Conservation (phyloP, 1,140 invertebrate genomes). For the Nasonia vitripennis region DNA sequence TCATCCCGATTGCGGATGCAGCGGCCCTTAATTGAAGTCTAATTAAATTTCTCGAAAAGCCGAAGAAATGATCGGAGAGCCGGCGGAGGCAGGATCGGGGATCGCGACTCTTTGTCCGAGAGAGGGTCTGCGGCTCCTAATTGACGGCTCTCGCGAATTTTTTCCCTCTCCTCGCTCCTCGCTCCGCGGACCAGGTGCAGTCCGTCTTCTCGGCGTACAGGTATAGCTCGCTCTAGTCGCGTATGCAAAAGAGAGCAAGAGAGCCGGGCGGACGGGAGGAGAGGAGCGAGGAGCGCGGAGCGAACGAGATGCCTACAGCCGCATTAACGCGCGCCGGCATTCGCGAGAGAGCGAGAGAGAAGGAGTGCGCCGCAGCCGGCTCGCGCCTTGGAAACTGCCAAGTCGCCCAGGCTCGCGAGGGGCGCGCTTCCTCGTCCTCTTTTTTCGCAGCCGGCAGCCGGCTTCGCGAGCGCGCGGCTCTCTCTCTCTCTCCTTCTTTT, state of each 20-base stretch:
- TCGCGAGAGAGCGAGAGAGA: slow-evolving; percentile 16
- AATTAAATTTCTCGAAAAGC: slow-evolving; percentile 46
- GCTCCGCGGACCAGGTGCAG: slow-evolving; percentile 42
- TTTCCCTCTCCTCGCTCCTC: slow-evolving; percentile 49
- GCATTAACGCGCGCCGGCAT: slow-evolving; percentile 58
- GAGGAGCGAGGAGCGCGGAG: background rate
- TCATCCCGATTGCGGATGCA: too few relatives aligned
- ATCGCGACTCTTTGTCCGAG: slow-evolving; percentile 47
- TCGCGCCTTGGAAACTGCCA: slow-evolving; percentile 53
- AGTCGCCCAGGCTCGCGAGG: slow-evolving; percentile 38
- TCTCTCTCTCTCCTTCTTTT: background rate
- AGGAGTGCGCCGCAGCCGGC: slow-evolving; percentile 24
- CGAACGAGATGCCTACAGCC: slow-evolving; percentile 59
- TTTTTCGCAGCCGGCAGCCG: background rate
- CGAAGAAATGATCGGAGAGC: background rate
- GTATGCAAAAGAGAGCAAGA: slow-evolving; percentile 61
- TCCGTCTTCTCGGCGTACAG: background rate
- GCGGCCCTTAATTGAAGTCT: slow-evolving; percentile 6
- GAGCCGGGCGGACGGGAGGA: background rate
- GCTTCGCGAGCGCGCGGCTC: background rate
- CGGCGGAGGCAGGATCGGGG: background rate
- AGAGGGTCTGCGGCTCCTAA: slow-evolving; percentile 60
- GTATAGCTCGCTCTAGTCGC: slow-evolving; percentile 40
- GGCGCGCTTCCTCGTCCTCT: slow-evolving; percentile 23
- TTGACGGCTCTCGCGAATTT: slow-evolving; percentile 65